Conservation (phyloP, 2,888 invertebrate species). For the Deilephila elpenor region DNA sequence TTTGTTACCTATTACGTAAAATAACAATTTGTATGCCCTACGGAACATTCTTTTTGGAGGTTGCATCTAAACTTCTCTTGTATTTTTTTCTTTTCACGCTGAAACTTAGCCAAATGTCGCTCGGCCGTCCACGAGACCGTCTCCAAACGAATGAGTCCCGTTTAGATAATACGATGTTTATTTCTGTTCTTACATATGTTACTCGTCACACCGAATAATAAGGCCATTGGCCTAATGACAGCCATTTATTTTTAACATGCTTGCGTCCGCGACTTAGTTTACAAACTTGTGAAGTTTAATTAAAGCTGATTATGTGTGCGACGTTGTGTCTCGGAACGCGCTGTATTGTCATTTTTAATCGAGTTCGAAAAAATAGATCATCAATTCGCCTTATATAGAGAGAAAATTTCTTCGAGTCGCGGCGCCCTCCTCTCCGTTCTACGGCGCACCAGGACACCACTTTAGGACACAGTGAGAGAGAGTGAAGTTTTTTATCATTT, state of each 20-base stretch:
- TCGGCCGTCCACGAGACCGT: slow-evolving; percentile 50
- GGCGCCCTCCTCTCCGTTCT: too few relatives aligned
- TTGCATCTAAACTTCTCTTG: not conserved
- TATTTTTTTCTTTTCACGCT: slow-evolving; percentile 58
- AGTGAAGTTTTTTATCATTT: too few relatives aligned
- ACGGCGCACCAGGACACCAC: too few relatives aligned
- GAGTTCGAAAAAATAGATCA: too few relatives aligned
- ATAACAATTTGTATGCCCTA: not conserved
- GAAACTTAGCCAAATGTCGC: slow-evolving; percentile 70
- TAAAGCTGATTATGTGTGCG: slow-evolving; percentile 30
- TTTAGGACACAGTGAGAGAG: too few relatives aligned
- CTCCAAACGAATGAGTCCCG: slow-evolving; percentile 67
- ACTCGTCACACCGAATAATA: slow-evolving; percentile 81
- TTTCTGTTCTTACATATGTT: slow-evolving; percentile 80
- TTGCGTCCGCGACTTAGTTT: slow-evolving; percentile 8
- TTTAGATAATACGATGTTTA: slow-evolving; percentile 79
- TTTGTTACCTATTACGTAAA: not conserved
- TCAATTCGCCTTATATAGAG: too few relatives aligned
- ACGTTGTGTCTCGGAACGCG: not conserved
- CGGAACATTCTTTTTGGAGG: not conserved
- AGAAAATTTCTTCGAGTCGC: too few relatives aligned
- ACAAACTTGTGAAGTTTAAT: slow-evolving; percentile 28
- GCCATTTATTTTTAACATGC: slow-evolving; percentile 59
- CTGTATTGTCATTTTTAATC: not conserved
- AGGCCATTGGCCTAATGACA: slow-evolving; percentile 84